A percentile compares a stretch with the other conserved stretches of the same genome.
Conservation (phyloP, 2,888 invertebrate genomes). For the Trachelus stipa region DNA sequence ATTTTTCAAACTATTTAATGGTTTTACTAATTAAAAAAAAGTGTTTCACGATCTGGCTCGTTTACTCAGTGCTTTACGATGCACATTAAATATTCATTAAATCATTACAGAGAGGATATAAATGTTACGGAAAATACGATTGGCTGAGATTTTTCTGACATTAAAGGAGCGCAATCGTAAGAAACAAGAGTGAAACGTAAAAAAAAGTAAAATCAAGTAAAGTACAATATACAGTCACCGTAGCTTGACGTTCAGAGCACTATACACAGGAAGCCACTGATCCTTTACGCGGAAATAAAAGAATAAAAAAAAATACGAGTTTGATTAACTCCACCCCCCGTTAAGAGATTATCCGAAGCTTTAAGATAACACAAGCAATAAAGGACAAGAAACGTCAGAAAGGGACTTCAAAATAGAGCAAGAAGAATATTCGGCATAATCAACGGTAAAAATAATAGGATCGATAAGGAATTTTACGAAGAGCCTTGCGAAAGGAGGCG, state of each 20-base stretch:
- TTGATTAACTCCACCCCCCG: not conserved
- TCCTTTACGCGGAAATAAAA: not conserved
- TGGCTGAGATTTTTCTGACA: no score
- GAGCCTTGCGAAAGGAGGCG: not conserved
- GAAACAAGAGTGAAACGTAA: no score
- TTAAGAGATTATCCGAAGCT: not conserved
- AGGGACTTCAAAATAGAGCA: not conserved
- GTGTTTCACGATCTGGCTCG: no score
- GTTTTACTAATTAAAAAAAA: no score
- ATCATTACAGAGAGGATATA: no score
- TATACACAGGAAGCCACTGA: not conserved
- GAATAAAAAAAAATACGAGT: not conserved
- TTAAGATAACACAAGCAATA: not conserved
- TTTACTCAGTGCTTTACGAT: no score
- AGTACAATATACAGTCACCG: not conserved
- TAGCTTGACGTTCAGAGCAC: not conserved
- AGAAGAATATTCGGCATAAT: not conserved
- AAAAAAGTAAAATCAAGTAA: no score
- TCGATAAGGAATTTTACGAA: not conserved
- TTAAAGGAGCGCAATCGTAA: no score
- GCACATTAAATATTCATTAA: no score
- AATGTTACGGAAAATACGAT: no score
- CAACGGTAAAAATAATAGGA: not conserved
- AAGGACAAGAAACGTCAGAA: not conserved
- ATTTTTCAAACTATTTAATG: no score